phyloP scores from a whole-genome alignment of 2,113 vertebrate species.

The Tyto alba region DNA sequence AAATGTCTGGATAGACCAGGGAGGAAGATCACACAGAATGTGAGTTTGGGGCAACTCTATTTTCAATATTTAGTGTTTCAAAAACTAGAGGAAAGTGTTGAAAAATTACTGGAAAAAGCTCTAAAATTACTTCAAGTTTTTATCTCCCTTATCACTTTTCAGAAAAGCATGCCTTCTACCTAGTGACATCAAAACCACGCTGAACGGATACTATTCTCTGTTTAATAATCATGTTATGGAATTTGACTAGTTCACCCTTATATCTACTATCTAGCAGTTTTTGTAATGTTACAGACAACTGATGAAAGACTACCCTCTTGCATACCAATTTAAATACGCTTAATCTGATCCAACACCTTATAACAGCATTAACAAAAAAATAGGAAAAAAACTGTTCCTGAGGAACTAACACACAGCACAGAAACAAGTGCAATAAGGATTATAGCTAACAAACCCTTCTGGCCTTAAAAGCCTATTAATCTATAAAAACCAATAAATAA shows the following conservation, averaged over 20 bases:
- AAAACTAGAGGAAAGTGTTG: not conserved
- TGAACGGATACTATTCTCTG: not conserved
- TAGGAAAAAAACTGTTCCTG: not conserved
- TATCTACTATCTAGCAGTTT: not conserved
- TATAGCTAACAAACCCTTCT: not conserved
- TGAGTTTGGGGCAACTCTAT: not conserved
- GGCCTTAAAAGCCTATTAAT: not conserved
- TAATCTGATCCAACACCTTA: not conserved
- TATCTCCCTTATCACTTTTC: not conserved
- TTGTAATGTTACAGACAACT: not conserved
- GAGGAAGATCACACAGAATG: not conserved
- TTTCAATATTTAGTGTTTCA: not conserved
- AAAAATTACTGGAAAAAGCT: not conserved
- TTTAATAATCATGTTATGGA: not conserved
- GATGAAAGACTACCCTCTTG: not conserved
- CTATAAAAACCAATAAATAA: not conserved
- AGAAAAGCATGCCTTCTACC: not conserved
- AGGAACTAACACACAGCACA: not conserved
- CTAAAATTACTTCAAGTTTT: not conserved
- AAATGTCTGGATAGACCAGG: not conserved
- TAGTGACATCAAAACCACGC: not conserved
- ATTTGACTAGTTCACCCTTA: not conserved
- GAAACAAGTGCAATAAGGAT: not conserved
- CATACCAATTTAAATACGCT: not conserved
- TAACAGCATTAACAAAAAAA: not conserved